phyloP scores from a whole-genome alignment of 2,113 vertebrate genomes.

The Peromyscus leucopus region DNA sequence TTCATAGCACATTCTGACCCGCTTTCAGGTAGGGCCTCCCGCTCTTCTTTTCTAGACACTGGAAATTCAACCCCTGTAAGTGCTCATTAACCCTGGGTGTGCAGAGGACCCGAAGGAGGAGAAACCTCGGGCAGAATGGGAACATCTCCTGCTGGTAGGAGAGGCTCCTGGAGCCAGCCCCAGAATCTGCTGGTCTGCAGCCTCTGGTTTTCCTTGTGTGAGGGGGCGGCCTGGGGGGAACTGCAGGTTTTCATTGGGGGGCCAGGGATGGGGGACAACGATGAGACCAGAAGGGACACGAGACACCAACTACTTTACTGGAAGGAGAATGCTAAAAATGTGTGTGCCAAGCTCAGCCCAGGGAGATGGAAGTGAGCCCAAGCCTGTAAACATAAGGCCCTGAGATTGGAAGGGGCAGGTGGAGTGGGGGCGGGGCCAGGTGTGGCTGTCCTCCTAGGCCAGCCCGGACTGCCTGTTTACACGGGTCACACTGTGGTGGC shows the following conservation, averaged over 20 bases:
- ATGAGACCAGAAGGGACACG: too few species aligned
- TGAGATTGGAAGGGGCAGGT: neutral
- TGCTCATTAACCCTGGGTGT: neutral
- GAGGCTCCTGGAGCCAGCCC: neutral
- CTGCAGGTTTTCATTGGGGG: neutral
- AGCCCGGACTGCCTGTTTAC: neutral
- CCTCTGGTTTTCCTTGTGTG: neutral
- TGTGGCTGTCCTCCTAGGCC: too few species aligned
- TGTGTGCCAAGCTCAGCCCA: neutral
- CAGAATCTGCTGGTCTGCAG: neutral
- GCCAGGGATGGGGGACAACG: neutral
- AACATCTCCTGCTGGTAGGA: neutral
- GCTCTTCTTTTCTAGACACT: neutral
- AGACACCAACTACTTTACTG: neutral
- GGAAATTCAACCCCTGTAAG: neutral
- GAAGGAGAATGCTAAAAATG: conserved; percentile 22
- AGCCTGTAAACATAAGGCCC: neutral
- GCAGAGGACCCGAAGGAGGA: neutral
- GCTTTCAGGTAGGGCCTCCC: neutral
- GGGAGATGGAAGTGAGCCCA: neutral
- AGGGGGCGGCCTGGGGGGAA: neutral
- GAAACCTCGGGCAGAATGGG: neutral
- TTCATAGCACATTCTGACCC: neutral
- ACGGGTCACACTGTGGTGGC: neutral
- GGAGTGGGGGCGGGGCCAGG: neutral